These are phyloP conservation scores for Nezara viridula DNA, from an alignment of 2,888 invertebrate genomes.

Conservation along the genomic window DNA sequence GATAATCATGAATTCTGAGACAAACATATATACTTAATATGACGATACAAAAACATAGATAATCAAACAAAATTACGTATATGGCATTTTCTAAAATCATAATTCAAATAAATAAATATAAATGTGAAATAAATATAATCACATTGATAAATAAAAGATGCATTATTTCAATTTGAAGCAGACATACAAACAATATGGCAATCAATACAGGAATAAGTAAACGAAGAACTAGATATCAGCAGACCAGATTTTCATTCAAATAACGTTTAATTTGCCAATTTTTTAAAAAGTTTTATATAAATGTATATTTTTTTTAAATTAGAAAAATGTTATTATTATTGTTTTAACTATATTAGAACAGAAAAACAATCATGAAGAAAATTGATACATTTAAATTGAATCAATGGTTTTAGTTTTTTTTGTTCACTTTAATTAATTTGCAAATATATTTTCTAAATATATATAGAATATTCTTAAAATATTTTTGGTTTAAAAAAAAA, in stretches of 20 bases:
- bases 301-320: too few species aligned
- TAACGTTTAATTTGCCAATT: not conserved
- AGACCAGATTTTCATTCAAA: not conserved
- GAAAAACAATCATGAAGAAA: too few species aligned
- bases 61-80: not conserved
- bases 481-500: too few species aligned
- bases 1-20: not conserved
- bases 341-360: too few species aligned
- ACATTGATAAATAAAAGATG: not conserved
- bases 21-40: not conserved
- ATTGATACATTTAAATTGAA: too few species aligned
- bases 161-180: not conserved
- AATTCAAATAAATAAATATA: not conserved
- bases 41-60: not conserved
- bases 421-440: too few species aligned
- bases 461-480: too few species aligned
- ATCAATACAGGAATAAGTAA: not conserved
- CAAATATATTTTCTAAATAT: too few species aligned
- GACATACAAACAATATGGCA: not conserved
- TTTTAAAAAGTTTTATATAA: not conserved
- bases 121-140: not conserved
- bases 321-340: too few species aligned
- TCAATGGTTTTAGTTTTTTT: too few species aligned
- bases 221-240: not conserved
- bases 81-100: conserved; percentile 22